Evolutionary conservation across 2,888 invertebrate genomes (phyloP), one percentile per base, ranked within the genome.

Genomic region (Drosophila pseudotalamancana): DNA sequence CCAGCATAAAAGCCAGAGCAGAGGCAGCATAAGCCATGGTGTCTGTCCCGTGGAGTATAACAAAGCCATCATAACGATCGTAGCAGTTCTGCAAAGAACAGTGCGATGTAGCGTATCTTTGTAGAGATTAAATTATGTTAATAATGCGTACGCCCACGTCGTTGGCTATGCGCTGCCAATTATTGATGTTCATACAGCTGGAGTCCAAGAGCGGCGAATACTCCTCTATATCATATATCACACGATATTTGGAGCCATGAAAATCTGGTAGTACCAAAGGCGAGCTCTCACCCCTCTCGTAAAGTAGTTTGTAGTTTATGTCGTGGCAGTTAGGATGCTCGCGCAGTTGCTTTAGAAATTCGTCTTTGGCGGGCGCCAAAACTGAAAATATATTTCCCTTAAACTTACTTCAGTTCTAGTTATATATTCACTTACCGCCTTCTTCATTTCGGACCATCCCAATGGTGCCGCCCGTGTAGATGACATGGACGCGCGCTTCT

Each of bases 391-490:
- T 5, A 8, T n/a, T 3, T 6, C 11, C 4, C 6, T 19, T 8
- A 1, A 4, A 39, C 9, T 27, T 19, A 4, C 5, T 0, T 1
- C 9, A 14, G 8, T 9, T 5, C 3, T 8, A 27, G 8, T 12
- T 18, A 51, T 27, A 2, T 18, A 16, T 12, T 4, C n/a, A 90
- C 92, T 92, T 91, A 96, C 97, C 95, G 91, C 96, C 96, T 56
- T 94, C 92, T 11, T 93, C 92, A 87, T 96, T 95, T 72, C 95
- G 93, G 71, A 95, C 93, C 99, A 99, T 99, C 32, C 99, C 99
- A 88, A 99, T 98, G 0, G 98, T 98, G 0, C 99, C 99, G 0
- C 99, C 99, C 0, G 98, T 97, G 89, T 98, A 98, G 27, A 99
- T 92, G 23, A 98, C 98, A 66, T 98, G 92, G 0, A 98, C 96